Conservation (phyloP, 2,797 vertebrate species). For the Eulemur rubriventer region DNA sequence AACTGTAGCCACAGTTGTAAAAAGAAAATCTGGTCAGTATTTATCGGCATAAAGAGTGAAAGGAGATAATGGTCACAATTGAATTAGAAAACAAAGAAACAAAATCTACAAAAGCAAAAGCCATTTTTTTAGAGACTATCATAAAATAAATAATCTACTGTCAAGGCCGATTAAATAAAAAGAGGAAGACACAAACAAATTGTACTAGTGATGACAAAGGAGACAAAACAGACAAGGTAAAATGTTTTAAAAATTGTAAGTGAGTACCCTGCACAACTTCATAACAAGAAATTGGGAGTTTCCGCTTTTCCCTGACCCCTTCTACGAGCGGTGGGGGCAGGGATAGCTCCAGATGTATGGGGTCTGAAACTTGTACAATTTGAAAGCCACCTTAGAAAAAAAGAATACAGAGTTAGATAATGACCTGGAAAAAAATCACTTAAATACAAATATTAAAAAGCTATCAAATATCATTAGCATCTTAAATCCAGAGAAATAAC, state of each 20-base stretch:
- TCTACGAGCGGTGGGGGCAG: neutral
- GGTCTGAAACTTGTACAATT: neutral
- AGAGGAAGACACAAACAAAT: neutral
- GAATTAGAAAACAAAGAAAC: neutral
- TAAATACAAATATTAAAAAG: neutral
- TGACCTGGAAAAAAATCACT: neutral
- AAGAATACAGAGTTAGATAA: neutral
- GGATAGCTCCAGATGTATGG: accelerated
- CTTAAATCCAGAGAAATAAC: neutral
- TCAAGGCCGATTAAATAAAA: neutral
- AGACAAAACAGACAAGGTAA: neutral
- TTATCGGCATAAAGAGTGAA: neutral
- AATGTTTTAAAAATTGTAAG: neutral
- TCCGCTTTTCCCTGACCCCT: accelerated
- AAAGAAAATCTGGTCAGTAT: neutral
- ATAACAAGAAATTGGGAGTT: neutral
- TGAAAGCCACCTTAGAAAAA: neutral
- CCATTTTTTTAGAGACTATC: neutral
- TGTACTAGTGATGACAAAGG: neutral
- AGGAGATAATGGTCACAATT: neutral
- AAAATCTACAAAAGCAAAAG: neutral
- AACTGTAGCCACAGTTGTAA: neutral
- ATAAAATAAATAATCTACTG: neutral
- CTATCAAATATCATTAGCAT: neutral
- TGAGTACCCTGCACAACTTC: neutral